A percentile compares a stretch with the other conserved stretches of the same genome.
Conservation (phyloP, 2,888 invertebrate species). For the Saturnia pavonia region DNA sequence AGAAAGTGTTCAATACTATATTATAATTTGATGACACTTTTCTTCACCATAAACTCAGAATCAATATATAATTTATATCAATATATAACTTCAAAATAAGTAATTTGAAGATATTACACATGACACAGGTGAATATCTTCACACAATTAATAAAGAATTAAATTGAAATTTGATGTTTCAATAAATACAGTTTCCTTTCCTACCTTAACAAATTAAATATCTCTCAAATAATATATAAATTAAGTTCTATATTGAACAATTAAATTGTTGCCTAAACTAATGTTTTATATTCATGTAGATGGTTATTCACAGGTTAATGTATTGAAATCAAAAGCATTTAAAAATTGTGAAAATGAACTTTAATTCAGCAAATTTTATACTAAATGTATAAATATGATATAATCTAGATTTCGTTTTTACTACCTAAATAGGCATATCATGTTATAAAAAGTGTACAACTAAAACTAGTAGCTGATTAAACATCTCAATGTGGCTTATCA, state of each 20-base stretch:
- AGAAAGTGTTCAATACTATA: not conserved
- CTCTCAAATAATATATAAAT: not conserved
- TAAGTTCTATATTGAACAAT: no score
- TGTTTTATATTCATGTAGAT: not conserved
- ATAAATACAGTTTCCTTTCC: not conserved
- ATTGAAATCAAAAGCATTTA: constrained; percentile 48
- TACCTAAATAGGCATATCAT: constrained; percentile 80
- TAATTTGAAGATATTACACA: no score
- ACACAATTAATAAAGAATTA: no score
- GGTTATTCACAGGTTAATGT: not conserved
- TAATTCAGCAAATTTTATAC: constrained; percentile 82
- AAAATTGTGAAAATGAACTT: constrained; percentile 82
- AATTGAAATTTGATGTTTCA: no score
- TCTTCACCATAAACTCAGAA: not conserved
- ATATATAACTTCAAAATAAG: no score
- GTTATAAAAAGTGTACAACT: constrained; percentile 83
- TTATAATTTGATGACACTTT: not conserved
- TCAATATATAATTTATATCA: not conserved
- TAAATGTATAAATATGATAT: constrained; percentile 82
- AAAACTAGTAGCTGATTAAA: constrained; percentile 82
- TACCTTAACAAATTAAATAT: not conserved
- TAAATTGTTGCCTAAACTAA: no score
- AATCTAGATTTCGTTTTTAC: constrained; percentile 80
- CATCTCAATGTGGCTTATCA: constrained; percentile 80
- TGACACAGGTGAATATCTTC: no score